phyloP scores from a whole-genome alignment of 1,140 invertebrate species.

The Aricia agestis region DNA sequence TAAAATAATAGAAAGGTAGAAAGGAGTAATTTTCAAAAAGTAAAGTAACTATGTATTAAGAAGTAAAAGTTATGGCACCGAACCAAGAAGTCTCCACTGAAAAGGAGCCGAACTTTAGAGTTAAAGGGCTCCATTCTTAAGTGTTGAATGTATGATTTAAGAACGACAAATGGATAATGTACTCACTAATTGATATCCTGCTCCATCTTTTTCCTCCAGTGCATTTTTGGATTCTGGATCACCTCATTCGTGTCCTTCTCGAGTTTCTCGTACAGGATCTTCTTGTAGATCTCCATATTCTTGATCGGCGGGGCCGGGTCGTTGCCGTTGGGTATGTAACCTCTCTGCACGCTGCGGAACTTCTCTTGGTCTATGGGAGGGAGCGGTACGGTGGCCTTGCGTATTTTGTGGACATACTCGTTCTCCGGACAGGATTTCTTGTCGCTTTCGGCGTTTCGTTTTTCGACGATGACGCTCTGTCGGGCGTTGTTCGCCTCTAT shows the following conservation, averaged over 20 bases:
- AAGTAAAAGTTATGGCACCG: too few species aligned
- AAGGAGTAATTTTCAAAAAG: too few species aligned
- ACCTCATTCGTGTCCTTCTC: slow-evolving; percentile 41
- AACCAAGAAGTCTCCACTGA: too few species aligned
- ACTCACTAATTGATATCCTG: slow-evolving; percentile 51
- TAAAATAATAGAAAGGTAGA: too few species aligned
- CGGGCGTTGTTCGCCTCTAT: slow-evolving; percentile 62
- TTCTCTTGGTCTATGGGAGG: slow-evolving; percentile 61
- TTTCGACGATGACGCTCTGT: slow-evolving; percentile 63
- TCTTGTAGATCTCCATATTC: slow-evolving; percentile 59
- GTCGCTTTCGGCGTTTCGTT: slow-evolving; percentile 34
- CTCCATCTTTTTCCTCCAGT: slow-evolving; percentile 61
- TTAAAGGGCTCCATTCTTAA: too few species aligned
- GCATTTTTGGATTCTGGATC: slow-evolving; percentile 45
- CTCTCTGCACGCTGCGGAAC: slow-evolving; percentile 35
- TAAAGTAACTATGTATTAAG: too few species aligned
- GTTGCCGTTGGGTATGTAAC: slow-evolving; percentile 26
- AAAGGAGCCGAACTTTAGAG: too few species aligned
- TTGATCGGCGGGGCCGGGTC: slow-evolving; percentile 40
- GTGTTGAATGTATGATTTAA: too few species aligned
- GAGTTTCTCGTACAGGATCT: slow-evolving; percentile 54
- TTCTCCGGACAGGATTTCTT: slow-evolving; percentile 40
- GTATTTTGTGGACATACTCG: slow-evolving; percentile 62
- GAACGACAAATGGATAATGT: neutral
- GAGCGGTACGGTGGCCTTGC: slow-evolving; percentile 48